Evolutionary conservation across 2,113 vertebrate genomes (phyloP), one percentile per base, ranked within the genome.

Genomic region (Procavia capensis): DNA sequence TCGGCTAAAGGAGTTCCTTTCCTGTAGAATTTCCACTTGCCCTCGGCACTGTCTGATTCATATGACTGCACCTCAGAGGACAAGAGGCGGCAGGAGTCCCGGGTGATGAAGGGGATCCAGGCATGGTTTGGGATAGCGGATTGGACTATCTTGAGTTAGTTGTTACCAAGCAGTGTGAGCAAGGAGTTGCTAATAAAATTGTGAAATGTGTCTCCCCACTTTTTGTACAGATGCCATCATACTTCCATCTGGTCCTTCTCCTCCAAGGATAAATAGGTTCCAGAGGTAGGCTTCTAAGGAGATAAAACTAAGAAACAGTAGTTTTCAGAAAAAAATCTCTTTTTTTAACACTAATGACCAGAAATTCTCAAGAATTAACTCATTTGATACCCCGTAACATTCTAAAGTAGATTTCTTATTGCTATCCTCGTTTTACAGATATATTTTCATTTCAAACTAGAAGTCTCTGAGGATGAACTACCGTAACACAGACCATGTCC

Each of bases 381-480:
- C 57, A 59, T 59, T 59, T 24, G 24, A 59, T 59, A 59, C 57
- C 20, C 20, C 57, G n/a, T n/a, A 54, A 13, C 14, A 59, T 59
- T 24, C 6, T 59, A 59, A 59, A 59, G 57, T 16, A 16, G 50
- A 16, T 54, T n/a, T n/a, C 50, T 54, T 16, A 54, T 54, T 54
- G 17, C 17, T 3, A 54, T 54, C 50, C 13, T 16, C 22, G 24
- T 59, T 59, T 59, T 59, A 22, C 20, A 45, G 64, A n/a, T 66
- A 24, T n/a, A 5, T 93, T 80, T 88, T 75, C 14, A 36, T 76
- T 85, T 84, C 82, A 91, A 94, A 57, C 22, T 57, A 10, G 81
- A 45, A 24, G 25, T 39, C n/a, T n/a, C 3, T 50, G 39, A 34
- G 61, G 36, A 19, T 79, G 81, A 78, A 47, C 50, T 31, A 61